phyloP scores from a whole-genome alignment of 2,113 vertebrate genomes.

The Balaeniceps rex region DNA sequence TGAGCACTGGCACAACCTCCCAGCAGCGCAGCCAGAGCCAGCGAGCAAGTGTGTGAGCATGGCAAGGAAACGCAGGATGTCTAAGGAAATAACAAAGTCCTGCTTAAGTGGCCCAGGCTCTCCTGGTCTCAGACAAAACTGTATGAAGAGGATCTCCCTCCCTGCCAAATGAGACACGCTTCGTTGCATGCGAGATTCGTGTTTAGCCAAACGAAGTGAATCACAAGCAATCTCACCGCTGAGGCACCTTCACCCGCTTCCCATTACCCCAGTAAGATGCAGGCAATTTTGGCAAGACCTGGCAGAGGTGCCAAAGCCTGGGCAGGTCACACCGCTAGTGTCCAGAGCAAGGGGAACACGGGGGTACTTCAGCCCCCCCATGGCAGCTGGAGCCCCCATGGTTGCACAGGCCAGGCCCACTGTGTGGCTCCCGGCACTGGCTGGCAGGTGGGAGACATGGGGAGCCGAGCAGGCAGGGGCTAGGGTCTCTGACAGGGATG shows the following conservation, averaged over 20 bases:
- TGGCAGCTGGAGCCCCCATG: not conserved
- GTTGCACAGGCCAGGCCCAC: rapidly evolving
- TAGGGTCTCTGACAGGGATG: not conserved
- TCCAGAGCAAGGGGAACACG: rapidly evolving
- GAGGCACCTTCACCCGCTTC: not conserved
- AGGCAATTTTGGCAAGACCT: not conserved
- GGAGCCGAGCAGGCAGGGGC: rapidly evolving
- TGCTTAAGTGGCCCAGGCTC: not conserved
- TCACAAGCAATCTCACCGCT: not conserved
- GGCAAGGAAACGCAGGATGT: not conserved
- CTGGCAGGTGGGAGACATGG: not conserved
- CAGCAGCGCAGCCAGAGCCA: not conserved
- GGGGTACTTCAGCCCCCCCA: not conserved
- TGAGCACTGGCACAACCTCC: not conserved
- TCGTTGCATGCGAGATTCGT: rapidly evolving
- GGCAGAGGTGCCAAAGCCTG: not conserved
- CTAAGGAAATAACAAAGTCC: not conserved
- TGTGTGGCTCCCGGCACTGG: not conserved
- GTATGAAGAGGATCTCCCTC: not conserved
- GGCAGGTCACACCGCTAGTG: not conserved
- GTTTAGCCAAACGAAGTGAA: rapidly evolving
- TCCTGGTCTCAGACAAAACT: not conserved
- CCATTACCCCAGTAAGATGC: not conserved
- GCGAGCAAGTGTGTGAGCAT: rapidly evolving
- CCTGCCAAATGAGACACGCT: not conserved